Base-by-base conservation (phyloP, 2,113 vertebrate species). In the Nannobrachium achirus region DNA sequence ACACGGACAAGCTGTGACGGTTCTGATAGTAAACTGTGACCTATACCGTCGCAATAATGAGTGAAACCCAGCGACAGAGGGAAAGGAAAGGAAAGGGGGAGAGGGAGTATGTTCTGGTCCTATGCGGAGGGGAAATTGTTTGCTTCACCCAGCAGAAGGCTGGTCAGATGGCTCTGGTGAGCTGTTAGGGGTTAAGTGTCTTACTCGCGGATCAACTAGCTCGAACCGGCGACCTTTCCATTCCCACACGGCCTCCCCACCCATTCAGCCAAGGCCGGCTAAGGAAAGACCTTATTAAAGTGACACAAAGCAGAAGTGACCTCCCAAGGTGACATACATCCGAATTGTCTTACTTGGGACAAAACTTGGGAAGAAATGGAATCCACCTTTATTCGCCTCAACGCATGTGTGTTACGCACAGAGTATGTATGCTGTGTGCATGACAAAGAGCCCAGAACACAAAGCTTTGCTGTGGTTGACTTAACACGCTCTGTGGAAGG, bases 381-480 rank as follows among this genome's bases (percentile, higher is more conserved):
- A 75, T 63, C 56, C 50, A 58, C 41, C 10, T 8, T 6, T 18
- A 20, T 45, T 49, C 68, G 13, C 1, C 49, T 71, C 38, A 46
- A 69, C 73, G 52, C 67, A 69, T 64, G 38, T 4, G 11, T 40
- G 50, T 57, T 69, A 44, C 61, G 38, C 8, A 33, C 25, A 60
- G 18, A 20, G 45, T 56, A 46, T 65, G 45, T 56, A 46, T 65
- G 6, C 25, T 33, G 25, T 33, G 25, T 33, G 25, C 6, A 4
- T 33, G 6, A 33, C 25, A 33, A 33, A 66, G 56, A 33, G 20
- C 25, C 60, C 56, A 14, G 73, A 70, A 75, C 56, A 65, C 50
- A 62, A 64, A 77, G 51, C 39, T 72, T 61, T 65, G 44, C 63
- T 39, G 20, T 64, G 25, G 25, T 76, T 69, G 67, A 51, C 64